A percentile compares a stretch with the other conserved stretches of the same genome.
phyloP scores from a whole-genome alignment of 2,888 invertebrate genomes.

The Parascotia fuliginaria region DNA sequence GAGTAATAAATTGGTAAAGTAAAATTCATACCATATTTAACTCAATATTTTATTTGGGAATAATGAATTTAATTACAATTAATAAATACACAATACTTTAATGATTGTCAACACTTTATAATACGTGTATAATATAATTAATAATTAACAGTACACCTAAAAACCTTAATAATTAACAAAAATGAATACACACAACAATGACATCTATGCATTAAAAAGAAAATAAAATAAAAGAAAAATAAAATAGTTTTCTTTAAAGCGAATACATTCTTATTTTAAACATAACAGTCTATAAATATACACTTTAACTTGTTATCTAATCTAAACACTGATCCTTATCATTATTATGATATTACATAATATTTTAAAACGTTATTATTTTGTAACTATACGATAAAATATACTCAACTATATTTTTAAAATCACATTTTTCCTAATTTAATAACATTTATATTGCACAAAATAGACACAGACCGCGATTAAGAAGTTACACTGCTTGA shows the following conservation, averaged over 20 bases:
- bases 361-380: constrained; percentile 70
- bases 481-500: constrained; percentile 51
- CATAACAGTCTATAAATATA: constrained; percentile 69
- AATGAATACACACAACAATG: constrained; percentile 28
- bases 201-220: constrained; percentile 30
- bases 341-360: constrained; percentile 77
- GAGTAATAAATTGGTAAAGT: constrained; percentile 11
- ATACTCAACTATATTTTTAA: constrained; percentile 81
- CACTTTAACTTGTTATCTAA: constrained; percentile 63
- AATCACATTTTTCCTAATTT: constrained; percentile 83
- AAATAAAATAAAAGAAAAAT: constrained; percentile 8
- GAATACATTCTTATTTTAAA: constrained; percentile 47
- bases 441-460: constrained; percentile 80
- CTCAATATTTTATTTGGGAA: constrained; percentile 83
- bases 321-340: constrained; percentile 78
- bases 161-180: constrained; percentile 37
- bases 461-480: constrained; percentile 73
- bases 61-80: constrained; percentile 72
- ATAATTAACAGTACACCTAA: constrained; percentile 45
- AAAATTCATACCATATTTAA: constrained; percentile 51
- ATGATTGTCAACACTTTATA: constrained; percentile 76
- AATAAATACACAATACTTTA: constrained; percentile 77
- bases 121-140: constrained; percentile 66
- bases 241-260: constrained; percentile 31
- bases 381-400: constrained; percentile 75